Conservation (phyloP, 2,113 vertebrate genomes). For the Hyperoodon ampullatus region DNA sequence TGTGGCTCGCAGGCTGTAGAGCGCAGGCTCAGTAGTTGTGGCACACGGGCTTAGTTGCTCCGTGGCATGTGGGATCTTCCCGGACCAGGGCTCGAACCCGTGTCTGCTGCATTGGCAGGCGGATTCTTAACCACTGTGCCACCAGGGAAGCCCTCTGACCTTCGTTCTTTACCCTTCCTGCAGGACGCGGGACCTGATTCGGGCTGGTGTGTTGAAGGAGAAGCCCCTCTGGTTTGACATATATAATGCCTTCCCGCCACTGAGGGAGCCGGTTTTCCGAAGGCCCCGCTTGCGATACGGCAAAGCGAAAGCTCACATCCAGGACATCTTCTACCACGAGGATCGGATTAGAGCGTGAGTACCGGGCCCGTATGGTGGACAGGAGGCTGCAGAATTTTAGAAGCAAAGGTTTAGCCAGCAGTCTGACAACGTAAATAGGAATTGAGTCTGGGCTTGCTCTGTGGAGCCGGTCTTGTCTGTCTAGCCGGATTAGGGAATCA, state of each 20-base stretch:
- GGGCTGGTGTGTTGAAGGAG: constrained; percentile 86
- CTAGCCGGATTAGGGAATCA: background rate
- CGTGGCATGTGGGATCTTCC: too few species aligned
- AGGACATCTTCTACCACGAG: constrained; percentile 91
- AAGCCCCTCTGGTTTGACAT: constrained; percentile 94
- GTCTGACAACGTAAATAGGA: background rate
- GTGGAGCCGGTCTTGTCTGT: background rate
- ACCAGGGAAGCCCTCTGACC: too few species aligned
- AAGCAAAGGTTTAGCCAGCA: background rate
- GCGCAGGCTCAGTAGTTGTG: too few species aligned
- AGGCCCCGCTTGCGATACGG: constrained; percentile 70
- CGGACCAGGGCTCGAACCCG: too few species aligned
- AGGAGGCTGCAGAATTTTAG: background rate
- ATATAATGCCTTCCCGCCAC: constrained; percentile 92
- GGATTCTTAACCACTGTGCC: too few species aligned
- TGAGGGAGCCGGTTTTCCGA: constrained; percentile 86
- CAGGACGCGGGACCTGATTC: constrained; percentile 91
- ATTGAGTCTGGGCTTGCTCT: background rate
- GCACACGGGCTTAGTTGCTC: too few species aligned
- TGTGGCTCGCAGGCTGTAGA: too few species aligned
- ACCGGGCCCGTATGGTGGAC: rapidly evolving
- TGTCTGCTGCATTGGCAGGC: too few species aligned
- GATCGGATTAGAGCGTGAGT: constrained; percentile 95
- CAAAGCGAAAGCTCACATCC: constrained; percentile 78
- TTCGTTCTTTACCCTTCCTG: background rate